Conservation (phyloP, 2,888 invertebrate species). For the Invenusta paracnida region DNA sequence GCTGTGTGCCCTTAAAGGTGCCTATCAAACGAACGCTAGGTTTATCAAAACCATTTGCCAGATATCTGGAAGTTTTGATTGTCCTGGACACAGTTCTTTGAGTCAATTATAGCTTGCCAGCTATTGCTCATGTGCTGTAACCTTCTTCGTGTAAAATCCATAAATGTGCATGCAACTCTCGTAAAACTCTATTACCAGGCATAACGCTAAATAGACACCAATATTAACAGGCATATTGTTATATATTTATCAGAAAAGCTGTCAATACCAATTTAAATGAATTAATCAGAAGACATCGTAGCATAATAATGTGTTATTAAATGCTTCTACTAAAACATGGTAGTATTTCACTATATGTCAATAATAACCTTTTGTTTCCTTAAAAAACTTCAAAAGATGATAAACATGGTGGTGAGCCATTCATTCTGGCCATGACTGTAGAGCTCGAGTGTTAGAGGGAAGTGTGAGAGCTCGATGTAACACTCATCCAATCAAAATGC, state of each 20-base stretch:
- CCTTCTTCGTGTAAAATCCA: background rate
- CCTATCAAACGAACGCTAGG: background rate
- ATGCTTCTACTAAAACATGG: background rate
- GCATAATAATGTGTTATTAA: background rate
- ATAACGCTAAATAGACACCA: background rate
- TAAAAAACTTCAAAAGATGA: background rate
- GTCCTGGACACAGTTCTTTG: background rate
- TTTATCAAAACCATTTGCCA: background rate
- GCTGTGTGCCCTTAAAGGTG: background rate
- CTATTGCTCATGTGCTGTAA: background rate
- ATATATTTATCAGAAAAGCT: background rate
- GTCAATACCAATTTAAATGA: background rate
- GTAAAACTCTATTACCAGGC: background rate
- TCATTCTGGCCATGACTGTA: background rate
- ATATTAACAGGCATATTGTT: background rate
- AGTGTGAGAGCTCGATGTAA: no score
- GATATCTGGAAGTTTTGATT: background rate
- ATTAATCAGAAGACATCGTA: background rate
- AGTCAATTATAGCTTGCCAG: background rate
- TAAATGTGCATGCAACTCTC: background rate
- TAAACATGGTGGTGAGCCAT: background rate
- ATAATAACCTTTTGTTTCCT: background rate
- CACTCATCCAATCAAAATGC: no score
- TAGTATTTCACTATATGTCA: background rate
- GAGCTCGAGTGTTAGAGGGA: no score